These are phyloP conservation scores for Marisa cornuarietis DNA, from an alignment of 1,140 invertebrate species.

Conservation along the genomic window DNA sequence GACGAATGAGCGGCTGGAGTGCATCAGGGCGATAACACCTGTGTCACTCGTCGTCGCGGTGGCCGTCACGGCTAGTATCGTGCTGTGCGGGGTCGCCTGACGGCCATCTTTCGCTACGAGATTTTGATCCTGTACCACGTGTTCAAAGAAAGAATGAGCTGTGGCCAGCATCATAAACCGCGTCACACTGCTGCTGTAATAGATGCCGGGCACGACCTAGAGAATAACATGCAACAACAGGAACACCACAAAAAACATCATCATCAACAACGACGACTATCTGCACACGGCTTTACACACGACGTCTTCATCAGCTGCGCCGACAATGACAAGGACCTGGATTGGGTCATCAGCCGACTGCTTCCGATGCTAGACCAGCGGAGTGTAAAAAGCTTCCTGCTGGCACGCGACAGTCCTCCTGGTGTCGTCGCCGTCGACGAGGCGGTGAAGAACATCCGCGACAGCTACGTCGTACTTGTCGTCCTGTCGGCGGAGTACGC, in stretches of 20 bases:
- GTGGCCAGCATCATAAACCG: too few relatives aligned
- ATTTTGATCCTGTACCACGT: too few relatives aligned
- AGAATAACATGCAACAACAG: background rate
- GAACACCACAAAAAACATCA: background rate
- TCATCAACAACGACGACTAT: background rate
- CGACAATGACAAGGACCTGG: background rate
- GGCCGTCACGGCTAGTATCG: too few relatives aligned
- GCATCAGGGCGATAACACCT: too few relatives aligned
- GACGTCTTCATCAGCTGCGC: background rate
- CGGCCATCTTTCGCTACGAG: too few relatives aligned
- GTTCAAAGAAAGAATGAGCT: too few relatives aligned
- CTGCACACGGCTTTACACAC: background rate
- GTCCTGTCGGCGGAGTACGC: background rate
- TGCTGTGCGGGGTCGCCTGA: too few relatives aligned
- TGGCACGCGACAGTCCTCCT: background rate
- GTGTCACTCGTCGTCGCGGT: too few relatives aligned
- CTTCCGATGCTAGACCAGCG: background rate
- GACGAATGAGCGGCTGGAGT: too few relatives aligned
- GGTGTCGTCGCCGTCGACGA: background rate
- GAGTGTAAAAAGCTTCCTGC: background rate
- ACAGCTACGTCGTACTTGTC: background rate
- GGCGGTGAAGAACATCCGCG: background rate
- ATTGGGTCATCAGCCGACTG: background rate
- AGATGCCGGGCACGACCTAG: background rate
- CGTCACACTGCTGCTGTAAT: background rate